phyloP scores from a whole-genome alignment of 1,140 invertebrate genomes.

The Drosophila sp. region DNA sequence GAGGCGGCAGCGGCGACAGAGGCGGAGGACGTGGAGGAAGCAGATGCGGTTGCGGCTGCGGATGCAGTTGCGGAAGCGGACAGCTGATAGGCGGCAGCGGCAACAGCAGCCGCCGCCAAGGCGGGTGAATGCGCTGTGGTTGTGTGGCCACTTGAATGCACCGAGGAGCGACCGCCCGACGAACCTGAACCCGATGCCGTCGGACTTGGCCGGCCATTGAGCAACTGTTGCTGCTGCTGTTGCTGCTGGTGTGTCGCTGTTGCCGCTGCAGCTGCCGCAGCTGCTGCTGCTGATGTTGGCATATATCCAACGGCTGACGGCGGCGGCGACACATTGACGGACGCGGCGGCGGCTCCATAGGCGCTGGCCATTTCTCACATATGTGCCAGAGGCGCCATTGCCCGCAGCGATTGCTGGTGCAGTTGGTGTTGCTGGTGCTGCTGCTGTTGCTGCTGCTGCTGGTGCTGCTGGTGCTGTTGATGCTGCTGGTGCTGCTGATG shows the following conservation, averaged over 20 bases:
- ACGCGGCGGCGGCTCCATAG: slow-evolving; percentile 70
- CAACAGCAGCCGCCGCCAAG: slow-evolving; percentile 63
- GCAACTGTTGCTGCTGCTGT: slow-evolving; percentile 63
- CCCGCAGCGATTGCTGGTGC: slow-evolving; percentile 87
- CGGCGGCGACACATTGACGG: slow-evolving; percentile 57
- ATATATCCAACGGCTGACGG: slow-evolving; percentile 43
- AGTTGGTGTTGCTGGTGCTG: slow-evolving; percentile 84
- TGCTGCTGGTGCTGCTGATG: slow-evolving; percentile 76
- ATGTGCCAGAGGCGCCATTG: slow-evolving; percentile 89
- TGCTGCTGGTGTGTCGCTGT: slow-evolving; percentile 48
- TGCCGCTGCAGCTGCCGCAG: slow-evolving; percentile 40
- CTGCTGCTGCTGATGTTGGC: slow-evolving; percentile 46
- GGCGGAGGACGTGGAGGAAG: slow-evolving; percentile 36
- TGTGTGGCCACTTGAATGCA: slow-evolving; percentile 73
- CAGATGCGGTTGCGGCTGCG: slow-evolving; percentile 3
- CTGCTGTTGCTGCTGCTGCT: slow-evolving; percentile 68
- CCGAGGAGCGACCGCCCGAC: slow-evolving; percentile 78
- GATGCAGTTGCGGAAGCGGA: slow-evolving; percentile 24
- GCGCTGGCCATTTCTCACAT: slow-evolving; percentile 89
- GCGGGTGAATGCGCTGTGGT: slow-evolving; percentile 79
- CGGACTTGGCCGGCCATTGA: slow-evolving; percentile 71
- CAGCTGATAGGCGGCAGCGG: slow-evolving; percentile 67
- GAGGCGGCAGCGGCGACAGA: slow-evolving; percentile 46
- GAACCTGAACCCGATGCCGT: slow-evolving; percentile 77
- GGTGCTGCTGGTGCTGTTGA: slow-evolving; percentile 83